Conservation (phyloP, 1,140 invertebrate genomes). For the Lamellibrachia luymesi region DNA sequence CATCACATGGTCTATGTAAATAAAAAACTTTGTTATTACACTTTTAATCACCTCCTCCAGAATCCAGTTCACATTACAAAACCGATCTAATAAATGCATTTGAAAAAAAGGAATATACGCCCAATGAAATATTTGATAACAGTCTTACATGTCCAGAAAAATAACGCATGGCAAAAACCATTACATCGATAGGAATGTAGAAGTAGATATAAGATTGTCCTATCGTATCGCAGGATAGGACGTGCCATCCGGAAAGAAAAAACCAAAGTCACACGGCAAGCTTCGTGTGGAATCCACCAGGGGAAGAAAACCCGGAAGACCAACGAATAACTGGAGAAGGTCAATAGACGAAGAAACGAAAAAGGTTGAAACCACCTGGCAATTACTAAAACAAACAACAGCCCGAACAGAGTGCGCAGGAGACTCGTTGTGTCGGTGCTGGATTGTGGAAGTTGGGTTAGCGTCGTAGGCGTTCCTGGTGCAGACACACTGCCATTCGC, state of each 20-base stretch:
- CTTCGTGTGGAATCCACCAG: background rate
- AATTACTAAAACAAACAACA: background rate
- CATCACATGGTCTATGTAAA: too few species aligned
- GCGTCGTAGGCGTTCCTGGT: background rate
- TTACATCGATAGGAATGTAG: background rate
- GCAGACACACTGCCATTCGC: background rate
- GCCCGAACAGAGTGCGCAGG: background rate
- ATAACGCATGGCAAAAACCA: background rate
- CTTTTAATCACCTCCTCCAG: too few species aligned
- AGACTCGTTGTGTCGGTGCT: background rate
- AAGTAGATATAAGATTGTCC: background rate
- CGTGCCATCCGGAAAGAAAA: background rate
- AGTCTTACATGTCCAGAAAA: background rate
- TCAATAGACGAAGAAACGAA: background rate
- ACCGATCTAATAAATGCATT: too few species aligned
- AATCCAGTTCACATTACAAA: too few species aligned
- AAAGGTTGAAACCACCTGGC: background rate
- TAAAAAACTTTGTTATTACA: too few species aligned
- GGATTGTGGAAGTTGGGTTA: background rate
- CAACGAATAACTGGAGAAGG: background rate
- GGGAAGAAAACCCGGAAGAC: background rate
- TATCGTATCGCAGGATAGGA: background rate
- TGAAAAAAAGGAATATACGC: background rate
- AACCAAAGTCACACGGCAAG: background rate
- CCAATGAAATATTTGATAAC: background rate